These are phyloP conservation scores for Ylistrum balloti DNA, from an alignment of 1,140 invertebrate species.

Conservation along the genomic window DNA sequence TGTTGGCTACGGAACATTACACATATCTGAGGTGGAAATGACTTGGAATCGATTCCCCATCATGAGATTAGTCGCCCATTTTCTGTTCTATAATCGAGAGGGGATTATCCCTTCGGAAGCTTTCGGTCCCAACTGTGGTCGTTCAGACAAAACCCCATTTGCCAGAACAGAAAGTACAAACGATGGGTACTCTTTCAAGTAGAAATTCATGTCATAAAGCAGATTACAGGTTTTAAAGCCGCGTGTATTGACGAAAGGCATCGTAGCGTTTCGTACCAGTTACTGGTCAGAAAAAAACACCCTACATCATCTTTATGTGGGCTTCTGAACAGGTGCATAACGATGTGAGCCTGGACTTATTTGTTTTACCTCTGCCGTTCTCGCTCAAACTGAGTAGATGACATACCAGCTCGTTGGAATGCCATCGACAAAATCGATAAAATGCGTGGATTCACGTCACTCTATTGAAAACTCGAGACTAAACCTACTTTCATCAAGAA, in stretches of 20 bases:
- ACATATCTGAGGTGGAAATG: constrained; percentile 28
- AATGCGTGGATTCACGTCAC: not conserved
- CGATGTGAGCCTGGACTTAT: not conserved
- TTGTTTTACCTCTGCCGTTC: constrained; percentile 7
- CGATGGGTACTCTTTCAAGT: constrained; percentile 51
- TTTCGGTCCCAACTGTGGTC: constrained; percentile 4
- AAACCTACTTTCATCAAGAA: constrained; percentile 14
- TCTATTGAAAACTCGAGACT: constrained; percentile 8
- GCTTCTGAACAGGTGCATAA: not conserved
- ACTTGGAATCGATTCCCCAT: constrained; percentile 1
- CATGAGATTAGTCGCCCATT: not conserved
- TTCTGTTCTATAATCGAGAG: constrained; percentile 1
- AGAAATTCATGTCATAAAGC: constrained; percentile 55
- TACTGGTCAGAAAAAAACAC: constrained; percentile 45
- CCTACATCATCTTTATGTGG: constrained; percentile 10
- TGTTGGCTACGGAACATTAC: constrained; percentile 25
- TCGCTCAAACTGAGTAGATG: not conserved
- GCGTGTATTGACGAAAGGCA: constrained; percentile 51
- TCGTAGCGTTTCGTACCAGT: constrained; percentile 57
- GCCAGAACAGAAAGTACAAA: constrained; percentile 49
- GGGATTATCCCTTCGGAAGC: constrained; percentile 14
- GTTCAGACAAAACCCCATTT: constrained; percentile 51
- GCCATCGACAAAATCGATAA: constrained; percentile 31
- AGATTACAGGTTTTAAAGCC: constrained; percentile 52
- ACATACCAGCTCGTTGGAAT: not conserved